Conservation (phyloP, 2,113 vertebrate genomes). For the Ctenomys sociabilis region DNA sequence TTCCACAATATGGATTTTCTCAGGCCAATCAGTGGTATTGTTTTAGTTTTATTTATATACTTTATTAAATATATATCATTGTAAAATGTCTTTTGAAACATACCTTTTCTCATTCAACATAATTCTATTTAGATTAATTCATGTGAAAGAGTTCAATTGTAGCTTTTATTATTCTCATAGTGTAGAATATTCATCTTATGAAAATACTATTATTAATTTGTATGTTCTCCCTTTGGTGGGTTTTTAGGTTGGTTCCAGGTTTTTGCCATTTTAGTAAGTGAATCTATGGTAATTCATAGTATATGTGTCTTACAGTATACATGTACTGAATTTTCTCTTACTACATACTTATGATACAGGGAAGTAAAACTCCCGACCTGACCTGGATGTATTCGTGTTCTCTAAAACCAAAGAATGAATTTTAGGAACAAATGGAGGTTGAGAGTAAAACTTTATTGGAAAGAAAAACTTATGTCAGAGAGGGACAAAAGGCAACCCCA, state of each 20-base stretch:
- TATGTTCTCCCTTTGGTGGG: neutral
- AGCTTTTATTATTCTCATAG: neutral
- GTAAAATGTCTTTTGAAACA: neutral
- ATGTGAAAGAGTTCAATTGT: neutral
- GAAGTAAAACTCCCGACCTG: too few relatives aligned
- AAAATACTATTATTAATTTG: neutral
- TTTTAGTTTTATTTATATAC: conserved; percentile 14
- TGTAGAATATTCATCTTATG: neutral
- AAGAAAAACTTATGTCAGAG: too few relatives aligned
- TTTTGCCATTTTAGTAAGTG: conserved; percentile 29
- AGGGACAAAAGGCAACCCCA: too few relatives aligned
- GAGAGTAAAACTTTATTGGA: too few relatives aligned
- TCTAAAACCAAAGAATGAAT: too few relatives aligned
- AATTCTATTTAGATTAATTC: neutral
- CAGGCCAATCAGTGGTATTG: neutral
- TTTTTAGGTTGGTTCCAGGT: neutral
- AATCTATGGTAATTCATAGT: neutral
- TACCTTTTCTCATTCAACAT: neutral
- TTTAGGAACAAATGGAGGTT: too few relatives aligned
- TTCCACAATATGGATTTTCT: neutral
- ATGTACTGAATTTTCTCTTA: neutral
- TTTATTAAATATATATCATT: neutral
- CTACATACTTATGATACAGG: too few relatives aligned
- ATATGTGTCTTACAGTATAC: neutral
- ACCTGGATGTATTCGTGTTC: too few relatives aligned